phyloP scores from a whole-genome alignment of 2,113 vertebrate genomes.

The Progne subis region DNA sequence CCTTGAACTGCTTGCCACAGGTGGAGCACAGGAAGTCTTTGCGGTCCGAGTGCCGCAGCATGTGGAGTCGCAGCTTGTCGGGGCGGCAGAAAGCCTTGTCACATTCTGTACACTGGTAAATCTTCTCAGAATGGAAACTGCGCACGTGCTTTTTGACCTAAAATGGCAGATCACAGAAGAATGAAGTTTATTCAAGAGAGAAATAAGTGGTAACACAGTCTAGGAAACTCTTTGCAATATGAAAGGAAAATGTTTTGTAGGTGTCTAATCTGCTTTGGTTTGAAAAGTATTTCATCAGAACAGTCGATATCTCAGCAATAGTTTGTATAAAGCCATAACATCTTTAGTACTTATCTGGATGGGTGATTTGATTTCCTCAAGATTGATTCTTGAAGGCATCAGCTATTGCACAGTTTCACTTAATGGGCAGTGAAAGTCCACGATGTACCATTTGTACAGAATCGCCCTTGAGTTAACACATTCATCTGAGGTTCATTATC shows the following conservation, averaged over 20 bases:
- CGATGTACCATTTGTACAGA: not conserved
- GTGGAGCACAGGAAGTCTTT: slow-evolving; percentile 98
- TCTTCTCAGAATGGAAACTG: slow-evolving; percentile 96
- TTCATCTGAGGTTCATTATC: not conserved
- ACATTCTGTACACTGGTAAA: slow-evolving; percentile 93
- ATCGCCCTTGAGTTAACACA: not conserved
- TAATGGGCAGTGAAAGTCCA: not conserved
- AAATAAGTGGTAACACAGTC: not conserved
- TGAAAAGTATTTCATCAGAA: not conserved
- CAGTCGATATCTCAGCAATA: not conserved
- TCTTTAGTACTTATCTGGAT: not conserved
- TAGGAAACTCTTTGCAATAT: not conserved
- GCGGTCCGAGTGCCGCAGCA: slow-evolving; percentile 94
- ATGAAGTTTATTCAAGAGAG: not conserved
- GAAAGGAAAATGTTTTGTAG: not conserved
- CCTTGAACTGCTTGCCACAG: slow-evolving; percentile 98
- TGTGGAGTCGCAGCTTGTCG: slow-evolving; percentile 94
- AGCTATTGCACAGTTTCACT: not conserved
- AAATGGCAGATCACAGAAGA: not conserved
- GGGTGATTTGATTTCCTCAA: not conserved
- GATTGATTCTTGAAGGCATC: not conserved
- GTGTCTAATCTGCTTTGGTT: not conserved
- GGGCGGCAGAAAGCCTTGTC: slow-evolving; percentile 98
- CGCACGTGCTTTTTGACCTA: slow-evolving; percentile 97
- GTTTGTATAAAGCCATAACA: not conserved